phyloP scores from a whole-genome alignment of 2,113 vertebrate genomes.

The Elaphurus davidianus region DNA sequence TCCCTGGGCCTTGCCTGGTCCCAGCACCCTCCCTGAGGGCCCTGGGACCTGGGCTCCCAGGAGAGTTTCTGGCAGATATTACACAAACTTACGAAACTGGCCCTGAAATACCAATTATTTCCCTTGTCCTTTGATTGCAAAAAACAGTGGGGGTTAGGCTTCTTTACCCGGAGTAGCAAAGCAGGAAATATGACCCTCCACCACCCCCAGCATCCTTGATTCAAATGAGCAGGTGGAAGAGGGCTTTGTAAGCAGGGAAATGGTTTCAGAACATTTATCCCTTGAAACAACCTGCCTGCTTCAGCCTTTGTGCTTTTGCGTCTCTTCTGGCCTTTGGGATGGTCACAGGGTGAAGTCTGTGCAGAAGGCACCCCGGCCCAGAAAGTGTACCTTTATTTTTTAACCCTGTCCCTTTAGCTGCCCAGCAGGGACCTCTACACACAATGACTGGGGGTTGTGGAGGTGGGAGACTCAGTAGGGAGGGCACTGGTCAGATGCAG shows the following conservation, averaged over 20 bases:
- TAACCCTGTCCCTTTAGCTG: not conserved
- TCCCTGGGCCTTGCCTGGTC: not conserved
- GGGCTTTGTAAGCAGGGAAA: not conserved
- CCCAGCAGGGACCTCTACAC: not conserved
- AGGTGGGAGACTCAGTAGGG: not conserved
- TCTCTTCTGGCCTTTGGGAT: not conserved
- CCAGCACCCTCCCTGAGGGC: not conserved
- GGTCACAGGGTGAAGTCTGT: not conserved
- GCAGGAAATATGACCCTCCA: not conserved
- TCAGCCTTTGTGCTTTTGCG: not conserved
- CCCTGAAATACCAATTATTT: not conserved
- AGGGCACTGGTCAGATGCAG: not conserved
- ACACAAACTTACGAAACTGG: not conserved
- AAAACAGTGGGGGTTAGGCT: not conserved
- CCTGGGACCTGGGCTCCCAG: not conserved
- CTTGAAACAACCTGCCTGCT: not conserved
- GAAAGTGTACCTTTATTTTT: not conserved
- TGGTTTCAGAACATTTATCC: not conserved
- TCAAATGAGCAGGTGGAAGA: not conserved
- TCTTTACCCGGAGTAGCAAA: not conserved
- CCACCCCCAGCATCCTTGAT: not conserved
- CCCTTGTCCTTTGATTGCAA: not conserved
- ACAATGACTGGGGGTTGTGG: not conserved
- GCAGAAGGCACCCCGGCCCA: not conserved
- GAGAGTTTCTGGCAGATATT: not conserved